A percentile compares a stretch with the other conserved stretches of the same genome.
Conservation (phyloP, 64 coral and sea anemone species). For the Orbicella faveolata region DNA sequence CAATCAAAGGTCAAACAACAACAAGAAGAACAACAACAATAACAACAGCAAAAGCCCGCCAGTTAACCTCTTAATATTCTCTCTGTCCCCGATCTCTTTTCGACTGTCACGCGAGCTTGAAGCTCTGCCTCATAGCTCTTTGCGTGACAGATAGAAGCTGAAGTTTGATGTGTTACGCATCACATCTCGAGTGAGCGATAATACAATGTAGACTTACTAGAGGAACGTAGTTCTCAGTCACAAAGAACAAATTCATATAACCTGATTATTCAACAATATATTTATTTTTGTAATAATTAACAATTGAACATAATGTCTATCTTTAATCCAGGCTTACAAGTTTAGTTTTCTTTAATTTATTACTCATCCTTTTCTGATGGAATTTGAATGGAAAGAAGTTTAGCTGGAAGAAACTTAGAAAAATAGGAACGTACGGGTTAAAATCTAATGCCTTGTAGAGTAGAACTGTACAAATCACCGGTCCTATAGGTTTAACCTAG, state of each 20-base stretch:
- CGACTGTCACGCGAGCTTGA: not conserved
- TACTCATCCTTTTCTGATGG: not conserved
- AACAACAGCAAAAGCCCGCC: too few relatives aligned
- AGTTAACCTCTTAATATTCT: not conserved
- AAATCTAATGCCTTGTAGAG: too few relatives aligned
- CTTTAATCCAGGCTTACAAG: not conserved
- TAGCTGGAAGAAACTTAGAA: too few relatives aligned
- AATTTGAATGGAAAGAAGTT: not conserved
- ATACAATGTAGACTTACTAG: not conserved
- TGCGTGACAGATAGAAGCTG: not conserved
- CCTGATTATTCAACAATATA: slow-evolving; percentile 23
- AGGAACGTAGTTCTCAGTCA: not conserved
- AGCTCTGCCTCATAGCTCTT: not conserved
- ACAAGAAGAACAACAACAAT: too few relatives aligned
- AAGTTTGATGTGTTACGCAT: not conserved
- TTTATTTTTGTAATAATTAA: slow-evolving; percentile 46
- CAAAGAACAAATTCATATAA: not conserved
- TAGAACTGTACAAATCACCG: too few relatives aligned
- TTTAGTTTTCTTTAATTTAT: not conserved
- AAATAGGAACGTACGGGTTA: too few relatives aligned
- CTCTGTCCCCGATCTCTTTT: too few relatives aligned
- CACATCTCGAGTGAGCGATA: not conserved
- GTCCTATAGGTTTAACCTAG: too few relatives aligned
- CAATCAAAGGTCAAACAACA: too few relatives aligned
- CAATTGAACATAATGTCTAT: slow-evolving; percentile 18